phyloP scores from a whole-genome alignment of 2,888 invertebrate species.

The Antitype chi region DNA sequence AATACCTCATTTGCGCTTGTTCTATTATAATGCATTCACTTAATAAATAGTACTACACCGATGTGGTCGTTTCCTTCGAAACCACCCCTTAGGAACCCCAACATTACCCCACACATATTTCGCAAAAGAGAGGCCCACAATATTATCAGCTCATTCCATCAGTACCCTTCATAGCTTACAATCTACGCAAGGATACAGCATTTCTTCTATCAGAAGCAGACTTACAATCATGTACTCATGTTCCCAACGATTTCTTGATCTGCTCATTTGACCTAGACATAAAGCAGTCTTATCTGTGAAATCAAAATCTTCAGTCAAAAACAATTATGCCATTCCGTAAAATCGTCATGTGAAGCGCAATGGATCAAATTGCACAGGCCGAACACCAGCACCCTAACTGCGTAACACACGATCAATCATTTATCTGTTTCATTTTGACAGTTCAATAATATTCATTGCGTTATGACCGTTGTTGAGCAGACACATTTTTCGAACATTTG shows the following conservation, averaged over 20 bases:
- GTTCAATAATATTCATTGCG: too few species aligned
- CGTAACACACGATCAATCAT: too few species aligned
- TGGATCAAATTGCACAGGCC: neutral
- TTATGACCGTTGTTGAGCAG: too few species aligned
- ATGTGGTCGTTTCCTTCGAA: too few species aligned
- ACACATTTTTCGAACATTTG: too few species aligned
- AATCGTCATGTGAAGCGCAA: neutral
- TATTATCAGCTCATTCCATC: neutral
- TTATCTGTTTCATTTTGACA: too few species aligned
- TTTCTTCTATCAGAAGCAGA: slow-evolving; percentile 2
- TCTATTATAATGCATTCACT: too few species aligned
- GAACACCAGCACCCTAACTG: too few species aligned
- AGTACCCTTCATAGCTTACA: neutral
- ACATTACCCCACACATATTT: too few species aligned
- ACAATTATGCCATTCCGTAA: neutral
- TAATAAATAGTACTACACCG: too few species aligned
- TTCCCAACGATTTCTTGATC: neutral
- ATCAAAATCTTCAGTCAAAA: neutral
- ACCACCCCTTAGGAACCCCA: neutral
- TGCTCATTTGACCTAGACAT: neutral
- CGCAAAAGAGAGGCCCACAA: too few species aligned
- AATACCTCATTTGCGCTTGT: too few species aligned
- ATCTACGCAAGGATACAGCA: neutral
- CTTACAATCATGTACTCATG: neutral
- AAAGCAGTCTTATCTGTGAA: neutral